Evolutionary conservation across 2,888 invertebrate species (phyloP), one percentile per base, ranked within the genome.

Genomic region (Perdita meconis): DNA sequence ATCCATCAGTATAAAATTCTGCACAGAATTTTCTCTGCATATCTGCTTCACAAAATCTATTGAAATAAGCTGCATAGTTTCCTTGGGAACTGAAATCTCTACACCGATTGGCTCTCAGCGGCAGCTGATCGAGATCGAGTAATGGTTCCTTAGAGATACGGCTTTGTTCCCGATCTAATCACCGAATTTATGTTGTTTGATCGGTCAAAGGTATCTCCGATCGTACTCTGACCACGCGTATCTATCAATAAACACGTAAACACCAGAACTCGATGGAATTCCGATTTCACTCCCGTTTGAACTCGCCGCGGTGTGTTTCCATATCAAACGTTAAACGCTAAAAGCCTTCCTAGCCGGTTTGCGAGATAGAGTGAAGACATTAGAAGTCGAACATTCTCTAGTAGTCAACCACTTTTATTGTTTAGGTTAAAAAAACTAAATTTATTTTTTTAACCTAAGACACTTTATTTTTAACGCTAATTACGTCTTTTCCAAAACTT

Each of bases 111-210:
- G 5, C 10, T n/a, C 30, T 50, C 47, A 36, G 30, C 10, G 22
- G 44, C 63, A 65, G 50, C 68, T 69, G 82, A 75, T 80, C 74
- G 47, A 38, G 73, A 67, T 75, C 64, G 44, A 47, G 56, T 57
- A 75, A 60, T 34, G 73, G 73, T 80, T 85, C 82, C 83, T 84
- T 81, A 74, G 69, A 73, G 76, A 70, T 66, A 70, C 59, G 36
- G 81, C 87, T 88, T 88, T 89, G 87, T 89, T 86, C 83, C 69
- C 82, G 72, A 75, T 70, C 85, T 83, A 89, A 89, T 89, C 88
- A 88, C 80, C 78, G 84, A 87, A 89, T 87, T 89, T 87, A 87
- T 80, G 81, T 84, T 86, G 85, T 84, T 85, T 78, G 84, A 81
- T 80, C 86, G 85, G 77, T 89, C 89, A 89, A 89, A 89, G 88